These are phyloP conservation scores for Eulemur mongoz DNA, from an alignment of 2,797 vertebrate genomes.

Conservation along the genomic window DNA sequence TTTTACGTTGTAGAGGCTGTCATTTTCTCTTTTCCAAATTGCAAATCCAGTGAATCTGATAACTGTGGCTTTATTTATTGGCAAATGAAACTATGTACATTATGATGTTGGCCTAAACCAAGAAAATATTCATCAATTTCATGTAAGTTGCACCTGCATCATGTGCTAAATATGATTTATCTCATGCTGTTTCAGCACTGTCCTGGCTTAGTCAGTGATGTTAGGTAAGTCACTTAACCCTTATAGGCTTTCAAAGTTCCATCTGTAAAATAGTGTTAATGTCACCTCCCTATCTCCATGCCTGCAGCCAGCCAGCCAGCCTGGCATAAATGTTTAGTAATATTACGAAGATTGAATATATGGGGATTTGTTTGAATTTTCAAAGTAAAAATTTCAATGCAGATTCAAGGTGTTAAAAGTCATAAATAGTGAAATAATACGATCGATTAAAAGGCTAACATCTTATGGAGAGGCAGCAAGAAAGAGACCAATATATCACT, in stretches of 20 bases:
- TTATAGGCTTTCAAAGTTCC: not conserved
- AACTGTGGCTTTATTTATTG: not conserved
- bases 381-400: not conserved
- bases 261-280: not conserved
- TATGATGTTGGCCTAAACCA: not conserved
- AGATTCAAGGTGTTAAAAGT: not conserved
- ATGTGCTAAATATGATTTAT: not conserved
- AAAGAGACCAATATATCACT: not conserved
- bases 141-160: not conserved
- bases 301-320: not conserved
- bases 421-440: not conserved
- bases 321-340: not conserved
- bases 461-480: not conserved
- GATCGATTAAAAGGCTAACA: not conserved
- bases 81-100: not conserved
- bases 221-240: not conserved
- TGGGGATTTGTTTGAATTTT: constrained; percentile 4
- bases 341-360: not conserved
- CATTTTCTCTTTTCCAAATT: not conserved
- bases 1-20: not conserved
- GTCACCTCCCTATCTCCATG: not conserved
- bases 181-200: not conserved
- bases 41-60: not conserved
- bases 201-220: not conserved
- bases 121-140: not conserved